Conservation (phyloP, 2,113 vertebrate species). For the Actenoides hombroni region DNA sequence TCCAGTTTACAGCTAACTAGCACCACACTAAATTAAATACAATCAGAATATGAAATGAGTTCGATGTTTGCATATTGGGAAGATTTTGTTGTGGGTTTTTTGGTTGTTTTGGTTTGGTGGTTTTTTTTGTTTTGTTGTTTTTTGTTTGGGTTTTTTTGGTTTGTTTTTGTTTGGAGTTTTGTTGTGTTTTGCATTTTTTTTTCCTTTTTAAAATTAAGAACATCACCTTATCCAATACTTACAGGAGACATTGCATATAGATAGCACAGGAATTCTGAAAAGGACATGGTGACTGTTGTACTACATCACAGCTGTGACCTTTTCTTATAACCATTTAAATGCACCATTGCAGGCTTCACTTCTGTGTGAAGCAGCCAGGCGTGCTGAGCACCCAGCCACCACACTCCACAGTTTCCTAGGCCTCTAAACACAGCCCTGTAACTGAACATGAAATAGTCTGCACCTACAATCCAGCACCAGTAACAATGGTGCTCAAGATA, state of each 20-base stretch:
- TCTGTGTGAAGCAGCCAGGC: neutral
- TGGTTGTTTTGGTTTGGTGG: neutral
- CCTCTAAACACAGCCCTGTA: neutral
- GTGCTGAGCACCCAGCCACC: neutral
- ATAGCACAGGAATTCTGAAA: neutral
- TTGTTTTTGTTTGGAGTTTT: no score
- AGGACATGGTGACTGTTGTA: neutral
- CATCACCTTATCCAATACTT: neutral
- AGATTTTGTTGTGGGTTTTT: neutral
- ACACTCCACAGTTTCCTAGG: fast-evolving
- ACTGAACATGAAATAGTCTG: neutral
- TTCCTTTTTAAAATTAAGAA: neutral
- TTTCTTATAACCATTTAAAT: neutral
- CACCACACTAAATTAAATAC: neutral
- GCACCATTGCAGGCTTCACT: neutral
- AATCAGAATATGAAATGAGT: neutral
- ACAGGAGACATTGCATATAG: neutral
- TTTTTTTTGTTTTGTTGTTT: no score
- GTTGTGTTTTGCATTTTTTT: neutral
- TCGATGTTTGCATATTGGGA: neutral
- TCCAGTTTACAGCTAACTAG: neutral
- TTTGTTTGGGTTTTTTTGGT: neutral
- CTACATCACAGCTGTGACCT: neutral
- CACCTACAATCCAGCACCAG: neutral
- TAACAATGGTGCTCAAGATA: no score